Percentiles rank a stretch among this genome's conserved stretches.
These are phyloP conservation scores for Hippopotamus amphibius DNA, from an alignment of 2,113 vertebrate genomes.

Conservation along the genomic window DNA sequence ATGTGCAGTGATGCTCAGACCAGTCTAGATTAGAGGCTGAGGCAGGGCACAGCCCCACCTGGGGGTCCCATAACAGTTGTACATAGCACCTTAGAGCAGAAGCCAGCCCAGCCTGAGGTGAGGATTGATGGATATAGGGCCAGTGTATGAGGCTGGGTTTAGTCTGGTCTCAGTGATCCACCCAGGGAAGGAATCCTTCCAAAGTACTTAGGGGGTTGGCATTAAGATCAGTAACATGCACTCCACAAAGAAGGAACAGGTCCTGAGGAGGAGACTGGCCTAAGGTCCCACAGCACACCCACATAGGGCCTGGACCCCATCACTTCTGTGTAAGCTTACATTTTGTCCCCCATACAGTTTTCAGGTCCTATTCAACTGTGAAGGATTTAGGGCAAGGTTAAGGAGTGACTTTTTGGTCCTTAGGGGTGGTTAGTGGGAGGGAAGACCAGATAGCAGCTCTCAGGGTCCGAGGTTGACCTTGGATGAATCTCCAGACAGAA, in stretches of 20 bases:
- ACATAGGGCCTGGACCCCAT: no score
- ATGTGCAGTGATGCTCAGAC: background rate
- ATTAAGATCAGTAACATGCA: rapidly evolving
- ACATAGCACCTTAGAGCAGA: background rate
- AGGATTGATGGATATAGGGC: background rate
- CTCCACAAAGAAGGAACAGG: background rate
- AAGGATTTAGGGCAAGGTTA: no score
- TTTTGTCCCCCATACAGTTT: rapidly evolving
- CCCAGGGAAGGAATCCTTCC: background rate
- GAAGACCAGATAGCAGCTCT: background rate
- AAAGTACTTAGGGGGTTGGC: background rate
- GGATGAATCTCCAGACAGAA: background rate
- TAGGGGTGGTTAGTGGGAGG: no score
- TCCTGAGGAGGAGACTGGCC: background rate
- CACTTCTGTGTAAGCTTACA: background rate
- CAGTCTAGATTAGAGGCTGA: background rate
- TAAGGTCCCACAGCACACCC: background rate
- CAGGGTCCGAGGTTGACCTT: rapidly evolving
- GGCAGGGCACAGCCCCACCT: no score
- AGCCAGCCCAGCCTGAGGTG: background rate
- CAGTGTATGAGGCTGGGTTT: no score
- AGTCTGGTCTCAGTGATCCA: no score
- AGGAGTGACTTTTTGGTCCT: no score
- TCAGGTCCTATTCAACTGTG: background rate
- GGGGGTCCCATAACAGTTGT: rapidly evolving